These are phyloP conservation scores for Drosophila teissieri DNA, from an alignment of 1,140 invertebrate genomes.

Conservation along the genomic window DNA sequence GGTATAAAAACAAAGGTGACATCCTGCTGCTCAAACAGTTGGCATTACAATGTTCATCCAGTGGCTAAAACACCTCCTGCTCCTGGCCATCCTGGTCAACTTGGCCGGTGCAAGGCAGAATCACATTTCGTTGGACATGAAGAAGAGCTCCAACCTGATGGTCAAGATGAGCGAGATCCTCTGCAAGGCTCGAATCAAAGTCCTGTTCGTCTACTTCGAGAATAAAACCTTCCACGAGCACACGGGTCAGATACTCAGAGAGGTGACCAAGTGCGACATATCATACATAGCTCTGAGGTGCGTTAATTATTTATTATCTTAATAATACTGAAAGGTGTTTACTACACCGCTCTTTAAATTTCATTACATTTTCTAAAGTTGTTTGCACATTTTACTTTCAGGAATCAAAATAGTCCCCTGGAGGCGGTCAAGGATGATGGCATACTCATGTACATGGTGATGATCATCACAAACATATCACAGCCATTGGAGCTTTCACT, in stretches of 20 bases:
- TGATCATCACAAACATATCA: slow-evolving; percentile 68
- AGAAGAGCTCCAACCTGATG: slow-evolving; percentile 42
- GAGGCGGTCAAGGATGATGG: slow-evolving; percentile 74
- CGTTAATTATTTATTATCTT: background rate
- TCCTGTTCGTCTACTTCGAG: slow-evolving; percentile 74
- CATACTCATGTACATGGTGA: slow-evolving; percentile 74
- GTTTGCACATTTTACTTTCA: background rate
- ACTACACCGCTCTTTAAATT: no score
- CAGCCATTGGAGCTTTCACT: slow-evolving; percentile 66
- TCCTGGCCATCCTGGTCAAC: slow-evolving; percentile 2
- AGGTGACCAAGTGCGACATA: slow-evolving; percentile 70
- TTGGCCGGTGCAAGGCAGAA: background rate
- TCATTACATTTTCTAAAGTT: background rate
- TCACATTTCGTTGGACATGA: slow-evolving; percentile 8
- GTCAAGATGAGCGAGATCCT: slow-evolving; percentile 50
- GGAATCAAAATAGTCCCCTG: slow-evolving; percentile 50
- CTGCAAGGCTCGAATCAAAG: slow-evolving; percentile 54
- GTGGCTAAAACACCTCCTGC: slow-evolving; percentile 8
- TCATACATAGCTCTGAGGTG: slow-evolving; percentile 74
- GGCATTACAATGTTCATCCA: slow-evolving; percentile 28
- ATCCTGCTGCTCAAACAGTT: slow-evolving; percentile 18
- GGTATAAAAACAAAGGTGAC: slow-evolving; percentile 55
- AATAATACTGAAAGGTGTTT: no score
- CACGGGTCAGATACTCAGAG: slow-evolving; percentile 62
- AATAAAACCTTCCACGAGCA: slow-evolving; percentile 64